Evolutionary conservation across 2,797 vertebrate species (phyloP).

Genomic region (Coendou prehensilis): DNA sequence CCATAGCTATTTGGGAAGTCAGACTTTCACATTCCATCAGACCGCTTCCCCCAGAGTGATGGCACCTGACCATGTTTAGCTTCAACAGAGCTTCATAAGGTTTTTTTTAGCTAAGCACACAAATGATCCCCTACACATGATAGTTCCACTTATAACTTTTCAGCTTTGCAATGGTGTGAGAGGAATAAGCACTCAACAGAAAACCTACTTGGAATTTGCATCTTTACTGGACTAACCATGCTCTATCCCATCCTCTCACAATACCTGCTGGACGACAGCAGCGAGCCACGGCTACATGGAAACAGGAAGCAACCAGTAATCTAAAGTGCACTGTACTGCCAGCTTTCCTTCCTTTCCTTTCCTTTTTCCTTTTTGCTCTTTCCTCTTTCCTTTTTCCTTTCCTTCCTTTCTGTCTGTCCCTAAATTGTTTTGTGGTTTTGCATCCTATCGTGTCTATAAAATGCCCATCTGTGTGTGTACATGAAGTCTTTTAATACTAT

Average conservation of each 20-base stretch:
- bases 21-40: not conserved
- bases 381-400: too few relatives aligned
- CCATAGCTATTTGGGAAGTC: not conserved
- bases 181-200: not conserved
- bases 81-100: conserved; percentile 11
- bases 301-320: not conserved
- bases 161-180: not conserved
- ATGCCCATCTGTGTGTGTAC: not conserved
- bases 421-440: not conserved
- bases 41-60: not conserved
- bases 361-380: too few relatives aligned
- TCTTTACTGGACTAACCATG: not conserved
- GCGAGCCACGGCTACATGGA: too few relatives aligned
- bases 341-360: not conserved
- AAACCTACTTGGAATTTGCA: not conserved
- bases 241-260: not conserved
- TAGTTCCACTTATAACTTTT: not conserved
- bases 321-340: not conserved
- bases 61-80: not conserved
- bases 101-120: not conserved
- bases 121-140: not conserved
- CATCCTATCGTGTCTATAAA: not conserved
- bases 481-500: not conserved
- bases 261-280: not conserved
- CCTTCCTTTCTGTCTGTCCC: too few relatives aligned